A percentile compares a stretch with the other conserved stretches of the same genome.
phyloP scores from a whole-genome alignment of 2,888 invertebrate species.

The Melinaea marsaeus region DNA sequence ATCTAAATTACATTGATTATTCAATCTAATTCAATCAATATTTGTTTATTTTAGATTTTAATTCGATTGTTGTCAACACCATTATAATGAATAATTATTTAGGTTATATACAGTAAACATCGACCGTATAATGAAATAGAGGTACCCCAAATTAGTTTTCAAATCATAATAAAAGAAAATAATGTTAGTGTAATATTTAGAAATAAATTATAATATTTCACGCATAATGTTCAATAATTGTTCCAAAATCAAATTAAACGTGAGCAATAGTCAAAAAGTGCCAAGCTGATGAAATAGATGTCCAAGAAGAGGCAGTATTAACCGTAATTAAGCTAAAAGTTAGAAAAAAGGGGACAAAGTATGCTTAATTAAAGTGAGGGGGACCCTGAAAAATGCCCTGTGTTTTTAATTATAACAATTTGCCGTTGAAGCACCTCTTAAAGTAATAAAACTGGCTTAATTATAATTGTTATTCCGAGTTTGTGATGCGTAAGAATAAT shows the following conservation, averaged over 20 bases:
- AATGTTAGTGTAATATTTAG: too few relatives aligned
- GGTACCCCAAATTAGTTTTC: too few relatives aligned
- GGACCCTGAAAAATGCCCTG: constrained; percentile 51
- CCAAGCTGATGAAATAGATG: constrained; percentile 42
- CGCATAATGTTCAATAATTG: too few relatives aligned
- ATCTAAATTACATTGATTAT: background rate
- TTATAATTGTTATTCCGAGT: constrained; percentile 35
- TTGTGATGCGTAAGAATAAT: constrained; percentile 16
- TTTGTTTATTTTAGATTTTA: background rate
- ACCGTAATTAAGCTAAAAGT: constrained; percentile 64
- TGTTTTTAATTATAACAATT: constrained; percentile 62
- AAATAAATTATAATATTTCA: too few relatives aligned
- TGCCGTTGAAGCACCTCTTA: constrained; percentile 37
- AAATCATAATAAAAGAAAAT: too few relatives aligned
- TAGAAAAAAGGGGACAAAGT: constrained; percentile 52
- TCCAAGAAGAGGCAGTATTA: constrained; percentile 49
- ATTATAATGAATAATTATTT: too few relatives aligned
- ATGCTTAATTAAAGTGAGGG: constrained; percentile 64
- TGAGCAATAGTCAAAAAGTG: background rate
- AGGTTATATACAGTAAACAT: too few relatives aligned
- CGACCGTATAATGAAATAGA: too few relatives aligned
- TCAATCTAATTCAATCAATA: background rate
- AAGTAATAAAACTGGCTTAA: constrained; percentile 37
- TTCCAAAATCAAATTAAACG: background rate
- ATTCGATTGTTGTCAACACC: background rate